These are phyloP conservation scores for Eilema sororculum DNA, from an alignment of 2,888 invertebrate species.

Conservation along the genomic window DNA sequence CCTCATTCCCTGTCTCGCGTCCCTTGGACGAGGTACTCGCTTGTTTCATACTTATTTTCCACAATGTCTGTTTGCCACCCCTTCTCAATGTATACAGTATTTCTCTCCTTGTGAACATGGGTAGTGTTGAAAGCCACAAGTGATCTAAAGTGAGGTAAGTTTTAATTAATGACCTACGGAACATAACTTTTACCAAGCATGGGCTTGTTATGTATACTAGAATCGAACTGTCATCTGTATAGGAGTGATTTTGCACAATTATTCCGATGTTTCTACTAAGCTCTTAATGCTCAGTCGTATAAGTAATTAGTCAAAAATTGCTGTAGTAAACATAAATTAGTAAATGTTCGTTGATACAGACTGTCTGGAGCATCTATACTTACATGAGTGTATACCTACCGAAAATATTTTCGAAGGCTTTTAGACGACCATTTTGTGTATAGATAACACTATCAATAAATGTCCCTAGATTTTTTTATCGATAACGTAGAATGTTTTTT, in stretches of 20 bases:
- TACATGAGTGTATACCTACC: no score
- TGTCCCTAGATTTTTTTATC: neutral
- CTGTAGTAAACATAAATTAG: neutral
- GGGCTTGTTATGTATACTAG: neutral
- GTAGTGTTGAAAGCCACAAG: slow-evolving; percentile 40
- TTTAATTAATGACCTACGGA: neutral
- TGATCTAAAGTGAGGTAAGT: slow-evolving; percentile 24
- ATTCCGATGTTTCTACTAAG: neutral
- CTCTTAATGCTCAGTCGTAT: neutral
- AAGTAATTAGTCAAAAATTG: neutral
- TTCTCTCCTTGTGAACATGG: slow-evolving; percentile 23
- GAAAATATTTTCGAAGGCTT: neutral
- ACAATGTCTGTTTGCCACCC: slow-evolving; percentile 32
- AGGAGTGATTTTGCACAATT: neutral
- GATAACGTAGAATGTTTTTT: neutral
- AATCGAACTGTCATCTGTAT: neutral
- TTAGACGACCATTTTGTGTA: neutral
- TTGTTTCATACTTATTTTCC: slow-evolving; percentile 36
- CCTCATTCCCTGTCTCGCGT: slow-evolving; percentile 76
- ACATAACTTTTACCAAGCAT: slow-evolving; percentile 7
- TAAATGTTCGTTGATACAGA: neutral
- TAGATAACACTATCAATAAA: neutral
- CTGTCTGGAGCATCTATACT: no score
- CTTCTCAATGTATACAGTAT: slow-evolving; percentile 58
- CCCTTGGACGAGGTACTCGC: slow-evolving; percentile 61